phyloP scores from a whole-genome alignment of 2,888 invertebrate genomes.

The Anoplius nigerrimus region DNA sequence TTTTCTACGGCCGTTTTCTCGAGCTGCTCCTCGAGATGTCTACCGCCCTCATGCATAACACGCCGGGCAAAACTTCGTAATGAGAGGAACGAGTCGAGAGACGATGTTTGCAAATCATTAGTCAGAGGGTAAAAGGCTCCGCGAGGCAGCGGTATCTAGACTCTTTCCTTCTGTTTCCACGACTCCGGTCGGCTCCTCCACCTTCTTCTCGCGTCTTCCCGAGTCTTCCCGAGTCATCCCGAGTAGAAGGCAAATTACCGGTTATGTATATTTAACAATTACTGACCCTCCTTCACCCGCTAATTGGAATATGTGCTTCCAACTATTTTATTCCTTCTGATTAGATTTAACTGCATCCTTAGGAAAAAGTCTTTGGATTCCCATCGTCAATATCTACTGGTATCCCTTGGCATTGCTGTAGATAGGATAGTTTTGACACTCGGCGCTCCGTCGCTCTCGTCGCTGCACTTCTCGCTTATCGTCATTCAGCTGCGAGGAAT shows the following conservation, averaged over 20 bases:
- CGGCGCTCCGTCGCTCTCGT: too few species aligned
- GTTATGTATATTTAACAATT: background rate
- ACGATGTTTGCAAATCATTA: conserved; percentile 73
- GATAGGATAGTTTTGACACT: too few species aligned
- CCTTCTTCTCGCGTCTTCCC: conserved; percentile 36
- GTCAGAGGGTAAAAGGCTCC: conserved; percentile 57
- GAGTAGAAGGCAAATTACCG: conserved; percentile 17
- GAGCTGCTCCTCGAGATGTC: conserved; percentile 57
- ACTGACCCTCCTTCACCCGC: background rate
- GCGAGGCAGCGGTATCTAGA: conserved; percentile 29
- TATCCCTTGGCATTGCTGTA: too few species aligned
- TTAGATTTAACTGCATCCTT: too few species aligned
- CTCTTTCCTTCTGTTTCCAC: background rate
- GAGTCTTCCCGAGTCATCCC: conserved; percentile 36
- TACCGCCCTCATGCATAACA: conserved; percentile 58
- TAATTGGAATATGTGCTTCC: background rate
- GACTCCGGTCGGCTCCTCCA: conserved; percentile 6
- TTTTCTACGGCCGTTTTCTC: conserved; percentile 23
- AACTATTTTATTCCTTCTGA: too few species aligned
- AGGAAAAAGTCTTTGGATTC: too few species aligned
- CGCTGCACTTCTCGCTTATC: too few species aligned
- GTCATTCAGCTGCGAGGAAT: too few species aligned
- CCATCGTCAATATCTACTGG: too few species aligned
- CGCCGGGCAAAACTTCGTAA: conserved; percentile 62
- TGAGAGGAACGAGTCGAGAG: conserved; percentile 61